Evolutionary conservation across 2,113 vertebrate species (phyloP).

Genomic region (Acrocephalus arundinaceus): DNA sequence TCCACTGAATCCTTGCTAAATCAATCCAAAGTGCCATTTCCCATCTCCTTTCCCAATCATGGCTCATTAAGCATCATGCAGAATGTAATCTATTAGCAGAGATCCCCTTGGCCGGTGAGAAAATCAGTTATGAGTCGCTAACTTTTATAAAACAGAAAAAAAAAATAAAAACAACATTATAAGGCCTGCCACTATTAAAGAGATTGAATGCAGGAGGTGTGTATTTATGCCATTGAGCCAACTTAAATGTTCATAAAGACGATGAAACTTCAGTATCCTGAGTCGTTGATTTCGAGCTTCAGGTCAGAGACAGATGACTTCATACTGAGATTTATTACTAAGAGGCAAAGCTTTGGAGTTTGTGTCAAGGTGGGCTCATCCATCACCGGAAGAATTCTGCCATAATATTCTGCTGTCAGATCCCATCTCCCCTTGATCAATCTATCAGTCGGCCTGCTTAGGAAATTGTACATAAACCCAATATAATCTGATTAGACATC

Average conservation of each 20-base stretch:
- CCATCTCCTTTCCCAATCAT: conserved; percentile 46
- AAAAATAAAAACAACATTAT: conserved; percentile 48
- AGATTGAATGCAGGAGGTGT: conserved; percentile 45
- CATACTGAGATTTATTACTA: conserved; percentile 60
- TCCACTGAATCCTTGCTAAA: not conserved
- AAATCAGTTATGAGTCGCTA: conserved; percentile 28
- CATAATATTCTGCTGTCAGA: conserved; percentile 56
- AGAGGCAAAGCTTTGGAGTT: conserved; percentile 58
- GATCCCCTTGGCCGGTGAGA: not conserved
- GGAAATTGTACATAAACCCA: conserved; percentile 49
- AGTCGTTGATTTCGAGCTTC: conserved; percentile 54
- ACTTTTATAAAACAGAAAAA: conserved; percentile 37
- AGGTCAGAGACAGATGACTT: conserved; percentile 71
- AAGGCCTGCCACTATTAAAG: conserved; percentile 56
- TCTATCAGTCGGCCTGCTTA: conserved; percentile 47
- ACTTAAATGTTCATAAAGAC: conserved; percentile 57
- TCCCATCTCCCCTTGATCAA: conserved; percentile 54
- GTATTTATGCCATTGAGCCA: conserved; percentile 51
- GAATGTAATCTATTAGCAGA: conserved; percentile 52
- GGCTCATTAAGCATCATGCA: conserved; percentile 54
- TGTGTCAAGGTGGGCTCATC: conserved; percentile 56
- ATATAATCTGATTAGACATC: conserved; percentile 24
- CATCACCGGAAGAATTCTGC: conserved; percentile 48
- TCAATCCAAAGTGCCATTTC: conserved; percentile 17
- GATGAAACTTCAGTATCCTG: conserved; percentile 43